Base-by-base conservation (phyloP, 2,797 vertebrate genomes). In the Lates japonicus region DNA sequence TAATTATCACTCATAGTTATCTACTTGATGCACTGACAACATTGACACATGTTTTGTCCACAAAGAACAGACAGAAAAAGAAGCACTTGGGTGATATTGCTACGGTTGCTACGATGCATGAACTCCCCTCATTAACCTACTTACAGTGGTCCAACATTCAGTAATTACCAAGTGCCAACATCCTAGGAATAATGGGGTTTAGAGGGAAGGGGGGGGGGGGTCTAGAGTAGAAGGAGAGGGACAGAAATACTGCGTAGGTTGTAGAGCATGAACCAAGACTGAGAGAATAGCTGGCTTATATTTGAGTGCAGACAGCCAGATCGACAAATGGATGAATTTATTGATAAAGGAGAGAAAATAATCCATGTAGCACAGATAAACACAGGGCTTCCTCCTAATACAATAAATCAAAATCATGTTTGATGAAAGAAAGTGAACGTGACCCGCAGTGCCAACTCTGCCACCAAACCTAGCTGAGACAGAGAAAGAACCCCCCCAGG, bases 71-170 rank as follows among this genome's bases (percentile, higher is more conserved):
- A 48, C 14, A 39, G 37, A 39, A 29, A 69, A 49, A 61, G 2
- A 49, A 41, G 46, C 44, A 10, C 61, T 37, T 57, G 29, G 52
- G 69, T 13, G 60, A 71, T 22, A 44, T 69, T 19, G 9, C 31
- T 41, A 13, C 1, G 20, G 14, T 41, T 57, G 44, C 48, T 70
- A 54, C 13, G 2, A 49, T 77, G 59, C 78, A 62, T 57, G 48
- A 65, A 71, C 54, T 62, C 35, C 7, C 6, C 39, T 77, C 74
- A 83, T 75, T 83, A 80, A 83, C 48, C 76, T 75, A 70, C 37
- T 81, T 78, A 29, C 19, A 20, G 61, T 52, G 35, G 58, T 69
- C 35, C 17, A 54, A n/a, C 11, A 31, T 67, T 83, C 60, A 73
- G 64, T 65, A 49, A 74, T 76, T 76, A 70, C 51, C 49, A 71